Conservation (phyloP, 2,888 invertebrate genomes). For the Lomographa bimaculata region DNA sequence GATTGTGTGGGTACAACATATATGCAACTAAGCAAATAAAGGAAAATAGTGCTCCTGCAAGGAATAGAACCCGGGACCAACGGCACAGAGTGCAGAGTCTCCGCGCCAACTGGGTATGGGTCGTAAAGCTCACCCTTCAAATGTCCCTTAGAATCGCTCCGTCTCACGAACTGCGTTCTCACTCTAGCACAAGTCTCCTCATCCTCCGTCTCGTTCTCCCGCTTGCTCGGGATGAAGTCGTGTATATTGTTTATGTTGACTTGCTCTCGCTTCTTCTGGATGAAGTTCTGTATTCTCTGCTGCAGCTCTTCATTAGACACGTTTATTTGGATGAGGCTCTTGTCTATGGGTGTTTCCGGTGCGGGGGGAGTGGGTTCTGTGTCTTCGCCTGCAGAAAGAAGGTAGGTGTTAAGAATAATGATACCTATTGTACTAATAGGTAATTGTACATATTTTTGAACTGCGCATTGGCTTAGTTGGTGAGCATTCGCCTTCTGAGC, state of each 20-base stretch:
- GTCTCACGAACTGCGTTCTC: constrained; percentile 87
- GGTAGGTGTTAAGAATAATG: too few relatives aligned
- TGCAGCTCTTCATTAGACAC: constrained; percentile 86
- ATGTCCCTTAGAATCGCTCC: constrained; percentile 90
- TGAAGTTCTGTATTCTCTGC: constrained; percentile 88
- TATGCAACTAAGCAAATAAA: too few relatives aligned
- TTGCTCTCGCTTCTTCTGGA: constrained; percentile 89
- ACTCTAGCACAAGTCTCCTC: constrained; percentile 89
- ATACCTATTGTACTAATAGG: too few relatives aligned
- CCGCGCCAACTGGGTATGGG: too few relatives aligned
- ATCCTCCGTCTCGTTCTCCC: constrained; percentile 60
- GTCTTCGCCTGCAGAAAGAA: constrained; percentile 35
- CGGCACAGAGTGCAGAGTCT: too few relatives aligned
- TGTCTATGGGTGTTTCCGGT: constrained; percentile 47
- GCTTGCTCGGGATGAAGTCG: constrained; percentile 85
- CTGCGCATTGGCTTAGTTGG: too few relatives aligned
- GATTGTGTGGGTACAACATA: too few relatives aligned
- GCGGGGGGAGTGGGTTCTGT: constrained; percentile 22
- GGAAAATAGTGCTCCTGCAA: too few relatives aligned
- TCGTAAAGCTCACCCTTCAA: constrained; percentile 91
- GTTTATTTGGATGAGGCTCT: constrained; percentile 86
- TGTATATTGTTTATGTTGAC: constrained; percentile 87
- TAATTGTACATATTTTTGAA: too few relatives aligned
- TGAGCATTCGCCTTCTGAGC: too few relatives aligned
- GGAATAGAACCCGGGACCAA: too few relatives aligned